Evolutionary conservation across 2,113 vertebrate genomes (phyloP).

Genomic region (Cyphomyrus discorhynchus): DNA sequence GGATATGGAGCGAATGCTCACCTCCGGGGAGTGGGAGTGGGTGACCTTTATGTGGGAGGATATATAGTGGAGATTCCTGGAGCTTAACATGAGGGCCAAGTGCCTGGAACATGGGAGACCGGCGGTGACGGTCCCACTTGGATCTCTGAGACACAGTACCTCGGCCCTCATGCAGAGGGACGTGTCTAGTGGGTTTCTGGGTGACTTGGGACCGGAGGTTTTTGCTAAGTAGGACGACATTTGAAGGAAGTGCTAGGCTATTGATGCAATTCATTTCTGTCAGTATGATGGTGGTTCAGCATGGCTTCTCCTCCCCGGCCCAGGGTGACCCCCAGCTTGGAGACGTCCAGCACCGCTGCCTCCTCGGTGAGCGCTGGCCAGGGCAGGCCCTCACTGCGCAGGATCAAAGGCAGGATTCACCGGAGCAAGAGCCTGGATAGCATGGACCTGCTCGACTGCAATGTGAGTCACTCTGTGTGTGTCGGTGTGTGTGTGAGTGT

Average conservation of each 20-base stretch:
- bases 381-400: constrained; percentile 85
- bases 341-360: constrained; percentile 72
- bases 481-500: not conserved
- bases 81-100: not conserved
- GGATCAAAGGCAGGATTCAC: constrained; percentile 92
- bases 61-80: not conserved
- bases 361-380: constrained; percentile 74
- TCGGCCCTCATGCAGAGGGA: not conserved
- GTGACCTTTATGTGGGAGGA: not conserved
- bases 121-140: not conserved
- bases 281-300: too few relatives aligned
- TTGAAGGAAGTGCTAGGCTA: not conserved
- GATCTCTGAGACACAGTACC: not conserved
- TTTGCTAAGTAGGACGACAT: not conserved
- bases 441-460: constrained; percentile 86
- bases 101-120: not conserved
- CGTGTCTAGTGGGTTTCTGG: not conserved
- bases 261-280: not conserved
- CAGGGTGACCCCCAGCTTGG: constrained; percentile 85
- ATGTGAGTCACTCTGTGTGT: constrained; percentile 63
- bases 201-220: not conserved
- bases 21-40: not conserved
- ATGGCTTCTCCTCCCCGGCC: not conserved
- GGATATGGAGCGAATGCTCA: not conserved
- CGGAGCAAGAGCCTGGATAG: constrained; percentile 92